Conservation (phyloP, 2,888 invertebrate genomes). For the Agrotis exclamationis region DNA sequence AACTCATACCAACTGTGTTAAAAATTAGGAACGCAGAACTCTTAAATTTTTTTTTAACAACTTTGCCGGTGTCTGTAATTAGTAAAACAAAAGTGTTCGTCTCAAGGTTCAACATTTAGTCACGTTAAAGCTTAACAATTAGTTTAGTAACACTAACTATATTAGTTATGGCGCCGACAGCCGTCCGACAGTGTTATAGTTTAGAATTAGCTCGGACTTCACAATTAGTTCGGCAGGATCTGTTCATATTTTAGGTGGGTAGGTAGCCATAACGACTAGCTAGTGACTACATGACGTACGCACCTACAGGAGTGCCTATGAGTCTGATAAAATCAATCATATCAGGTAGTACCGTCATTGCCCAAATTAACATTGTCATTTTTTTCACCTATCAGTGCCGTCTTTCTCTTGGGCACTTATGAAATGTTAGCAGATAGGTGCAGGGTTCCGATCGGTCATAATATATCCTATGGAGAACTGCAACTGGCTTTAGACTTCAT, state of each 20-base stretch:
- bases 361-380: not conserved
- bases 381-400: not conserved
- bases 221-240: constrained; percentile 39
- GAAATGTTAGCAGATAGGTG: not conserved
- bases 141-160: constrained; percentile 59
- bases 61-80: not conserved
- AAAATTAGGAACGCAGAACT: not conserved
- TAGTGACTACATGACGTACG: no score
- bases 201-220: constrained; percentile 46
- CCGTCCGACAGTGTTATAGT: constrained; percentile 59
- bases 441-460: not conserved
- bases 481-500: no score
- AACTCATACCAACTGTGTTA: not conserved
- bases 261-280: not conserved
- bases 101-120: constrained; percentile 49
- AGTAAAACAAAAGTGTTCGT: constrained; percentile 30
- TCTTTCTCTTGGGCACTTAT: not conserved
- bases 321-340: not conserved
- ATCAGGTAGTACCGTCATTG: not conserved
- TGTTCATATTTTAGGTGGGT: constrained; percentile 25
- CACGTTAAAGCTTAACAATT: constrained; percentile 55
- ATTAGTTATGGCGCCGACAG: constrained; percentile 60
- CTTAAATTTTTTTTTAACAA: not conserved
- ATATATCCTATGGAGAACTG: no score
- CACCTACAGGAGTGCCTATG: no score